Percentiles rank a stretch among this genome's conserved stretches.
Conservation (phyloP, 2,113 vertebrate species). For the Chloroceryle aenea region DNA sequence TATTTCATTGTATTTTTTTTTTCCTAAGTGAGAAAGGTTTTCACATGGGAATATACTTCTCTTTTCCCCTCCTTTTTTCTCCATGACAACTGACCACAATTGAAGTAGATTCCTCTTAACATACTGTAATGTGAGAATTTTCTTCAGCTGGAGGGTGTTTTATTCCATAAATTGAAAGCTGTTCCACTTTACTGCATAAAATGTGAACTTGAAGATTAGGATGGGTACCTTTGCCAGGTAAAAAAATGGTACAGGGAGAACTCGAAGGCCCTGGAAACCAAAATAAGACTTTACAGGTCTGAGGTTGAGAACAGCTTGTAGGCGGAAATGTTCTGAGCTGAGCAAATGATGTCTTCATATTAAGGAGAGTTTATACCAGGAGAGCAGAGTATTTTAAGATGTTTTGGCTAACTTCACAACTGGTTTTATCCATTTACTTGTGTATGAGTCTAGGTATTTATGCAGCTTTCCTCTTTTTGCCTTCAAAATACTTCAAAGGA, state of each 20-base stretch:
- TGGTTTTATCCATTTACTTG: not conserved
- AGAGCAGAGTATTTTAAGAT: constrained; percentile 5
- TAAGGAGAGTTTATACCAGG: not conserved
- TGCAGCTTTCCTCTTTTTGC: not conserved
- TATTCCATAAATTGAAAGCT: constrained; percentile 80
- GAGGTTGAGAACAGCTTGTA: not conserved
- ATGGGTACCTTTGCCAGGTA: constrained; percentile 51
- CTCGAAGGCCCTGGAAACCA: not conserved
- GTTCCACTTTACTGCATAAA: constrained; percentile 63
- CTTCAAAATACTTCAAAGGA: not conserved
- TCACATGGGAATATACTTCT: constrained; percentile 74
- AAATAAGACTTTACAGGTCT: not conserved
- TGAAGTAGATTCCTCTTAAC: constrained; percentile 80
- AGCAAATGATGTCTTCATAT: not conserved
- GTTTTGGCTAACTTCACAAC: not conserved
- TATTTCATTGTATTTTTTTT: too few species aligned
- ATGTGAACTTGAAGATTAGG: not conserved
- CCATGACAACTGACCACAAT: constrained; percentile 82
- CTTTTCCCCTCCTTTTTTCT: not conserved
- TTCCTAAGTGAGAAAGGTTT: constrained; percentile 53
- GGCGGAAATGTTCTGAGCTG: not conserved
- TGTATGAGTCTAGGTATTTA: not conserved
- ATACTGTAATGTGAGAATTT: constrained; percentile 83
- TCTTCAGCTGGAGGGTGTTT: constrained; percentile 82
- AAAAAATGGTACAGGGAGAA: not conserved